Evolutionary conservation across 64 coral and sea anemone genomes (phyloP), one percentile per base, ranked within the genome.

Genomic region (Montipora sp.): DNA sequence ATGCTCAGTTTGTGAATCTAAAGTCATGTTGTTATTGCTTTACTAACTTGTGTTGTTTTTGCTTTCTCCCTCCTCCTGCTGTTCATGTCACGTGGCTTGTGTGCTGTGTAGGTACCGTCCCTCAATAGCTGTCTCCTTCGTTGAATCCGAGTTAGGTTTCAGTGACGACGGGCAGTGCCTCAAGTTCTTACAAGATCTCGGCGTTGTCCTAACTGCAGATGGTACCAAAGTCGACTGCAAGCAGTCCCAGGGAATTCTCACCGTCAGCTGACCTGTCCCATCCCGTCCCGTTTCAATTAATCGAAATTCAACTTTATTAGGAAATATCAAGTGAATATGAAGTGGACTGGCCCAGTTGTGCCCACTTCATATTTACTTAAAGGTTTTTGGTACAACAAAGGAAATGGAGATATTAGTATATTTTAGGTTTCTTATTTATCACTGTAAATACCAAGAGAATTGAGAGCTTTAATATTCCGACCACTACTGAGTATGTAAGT

Each of bases 121-220:
- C 72, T 53, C 91, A 53, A 51, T 93, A 86, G 74, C 91, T 45
- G 76, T 88, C 77, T 81, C 91, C 91, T 93, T 93, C 84, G 81
- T 93, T 88, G 83, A 93, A 93, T 93, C 83, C 59, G 91, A 93
- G 84, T 86, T 93, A 93, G 91, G 91, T 93, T 93, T 93, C 81
- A 87, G 60, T 80, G 91, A 93, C 23, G 83, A 88, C 22, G 91
- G 74, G 50, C 74, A 93, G 84, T 93, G 91, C 72, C 80, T 73
- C 55, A 93, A 88, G 91, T 93, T 93, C 83, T 67, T 93, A 53
- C 48, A 76, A 77, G 91, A 93, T 59, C 78, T 93, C 72, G 91
- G 91, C 47, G 91, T 86, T 81, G 77, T 77, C n/a, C 18, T 93
- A 22, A 93, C 91, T 22, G 59, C 75, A 57, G 83, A 93, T 44